Evolutionary conservation across 1,140 invertebrate genomes (phyloP).

Genomic region (Drosophila sproati): DNA sequence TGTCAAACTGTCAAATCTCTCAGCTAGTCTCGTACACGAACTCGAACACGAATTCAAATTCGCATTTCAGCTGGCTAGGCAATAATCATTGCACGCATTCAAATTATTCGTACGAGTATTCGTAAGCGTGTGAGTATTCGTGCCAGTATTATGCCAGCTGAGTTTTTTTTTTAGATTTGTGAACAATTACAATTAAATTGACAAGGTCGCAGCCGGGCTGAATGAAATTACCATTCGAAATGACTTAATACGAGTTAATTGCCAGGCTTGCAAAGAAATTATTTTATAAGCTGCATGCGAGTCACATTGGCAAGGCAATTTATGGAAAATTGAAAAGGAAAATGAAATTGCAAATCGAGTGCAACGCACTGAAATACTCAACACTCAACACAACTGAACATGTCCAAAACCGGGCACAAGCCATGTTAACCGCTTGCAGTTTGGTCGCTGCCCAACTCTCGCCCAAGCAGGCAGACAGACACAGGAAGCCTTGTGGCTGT

Average conservation of each 20-base stretch:
- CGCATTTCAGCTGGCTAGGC: constrained; percentile 52
- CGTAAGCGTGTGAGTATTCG: not conserved
- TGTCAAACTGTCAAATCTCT: constrained; percentile 19
- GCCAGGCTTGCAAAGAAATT: constrained; percentile 14
- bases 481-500: constrained; percentile 4
- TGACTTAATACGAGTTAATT: constrained; percentile 73
- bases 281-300: constrained; percentile 5
- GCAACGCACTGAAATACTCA: constrained; percentile 46
- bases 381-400: constrained; percentile 1
- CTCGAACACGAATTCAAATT: not conserved
- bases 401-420: constrained; percentile 18
- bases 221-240: constrained; percentile 67
- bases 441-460: constrained; percentile 6
- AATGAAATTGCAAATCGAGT: constrained; percentile 42
- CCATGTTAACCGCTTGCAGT: not conserved
- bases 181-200: constrained; percentile 60
- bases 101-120: constrained; percentile 13
- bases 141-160: not conserved
- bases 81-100: constrained; percentile 68
- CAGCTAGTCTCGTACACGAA: not conserved
- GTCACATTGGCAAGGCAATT: constrained; percentile 14
- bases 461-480: not conserved
- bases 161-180: constrained; percentile 11
- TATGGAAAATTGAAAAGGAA: constrained; percentile 3
- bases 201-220: constrained; percentile 66